Base-by-base conservation (phyloP, 2,888 invertebrate genomes). In the Mesochorus sp. region DNA sequence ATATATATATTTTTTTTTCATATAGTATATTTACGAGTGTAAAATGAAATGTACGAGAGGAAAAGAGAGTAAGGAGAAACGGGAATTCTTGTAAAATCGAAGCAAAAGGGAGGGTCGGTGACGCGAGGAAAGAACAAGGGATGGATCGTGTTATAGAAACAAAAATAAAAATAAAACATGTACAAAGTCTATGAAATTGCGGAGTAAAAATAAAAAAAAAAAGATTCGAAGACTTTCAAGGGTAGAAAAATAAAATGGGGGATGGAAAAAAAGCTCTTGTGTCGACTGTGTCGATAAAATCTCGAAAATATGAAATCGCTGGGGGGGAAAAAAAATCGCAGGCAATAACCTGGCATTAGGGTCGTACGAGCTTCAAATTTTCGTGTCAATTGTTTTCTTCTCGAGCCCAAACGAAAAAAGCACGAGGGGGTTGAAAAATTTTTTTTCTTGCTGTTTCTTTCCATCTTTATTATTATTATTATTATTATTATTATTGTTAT, bases 311-410 rank as follows among this genome's bases (percentile, higher is more conserved):
- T 85, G 84, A 86, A 87, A 87, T 86, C 84, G 82, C 83, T 86
- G n/a, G n/a, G n/a, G n/a, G n/a, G 76, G 51, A 83, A 61, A 85
- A 85, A 87, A 84, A 81, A 84, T 84, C 84, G 81, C 81, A 84
- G 84, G 88, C 87, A 87, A 88, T 88, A 87, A 87, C 83, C 82
- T 62, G 81, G 85, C 82, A 87, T 88, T 88, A 88, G 83, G n/a
- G n/a, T n/a, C n/a, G n/a, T n/a, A n/a, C n/a, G n/a, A n/a, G n/a
- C n/a, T n/a, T n/a, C n/a, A n/a, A n/a, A n/a, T 37, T 49, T 68
- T 49, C 28, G 34, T 44, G 19, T 59, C 68, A 68, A 67, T 19
- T 19, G 76, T 44, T 62, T 44, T 44, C 42, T 42, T 17, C n/a
- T 64, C 24, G 14, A 39, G n/a, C n/a, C 3, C 21, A 49, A 10